These are phyloP conservation scores for Fratercula arctica DNA, from an alignment of 2,797 vertebrate genomes.

Conservation along the genomic window DNA sequence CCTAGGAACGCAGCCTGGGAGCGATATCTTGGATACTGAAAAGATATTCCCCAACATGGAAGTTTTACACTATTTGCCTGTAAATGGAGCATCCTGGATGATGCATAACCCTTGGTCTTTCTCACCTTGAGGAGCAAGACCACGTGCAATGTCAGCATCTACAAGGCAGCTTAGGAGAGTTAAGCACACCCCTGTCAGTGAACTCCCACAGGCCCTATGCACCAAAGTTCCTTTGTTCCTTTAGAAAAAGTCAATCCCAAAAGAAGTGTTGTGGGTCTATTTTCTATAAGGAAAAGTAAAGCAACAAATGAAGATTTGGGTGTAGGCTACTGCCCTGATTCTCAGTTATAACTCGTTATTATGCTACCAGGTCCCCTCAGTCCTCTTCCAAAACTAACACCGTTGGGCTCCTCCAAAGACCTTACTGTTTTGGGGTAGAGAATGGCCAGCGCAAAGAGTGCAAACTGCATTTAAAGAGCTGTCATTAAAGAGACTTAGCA, in stretches of 20 bases:
- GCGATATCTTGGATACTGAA: neutral
- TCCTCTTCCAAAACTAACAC: fast-evolving
- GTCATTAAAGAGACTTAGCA: neutral
- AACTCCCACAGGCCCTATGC: neutral
- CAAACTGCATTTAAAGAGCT: neutral
- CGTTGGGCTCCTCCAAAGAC: fast-evolving
- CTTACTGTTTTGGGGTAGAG: neutral
- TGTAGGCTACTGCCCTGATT: neutral
- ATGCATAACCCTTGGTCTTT: neutral
- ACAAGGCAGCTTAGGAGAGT: neutral
- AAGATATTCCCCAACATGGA: neutral
- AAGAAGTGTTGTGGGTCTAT: neutral
- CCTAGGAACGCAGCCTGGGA: neutral
- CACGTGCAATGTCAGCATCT: fast-evolving
- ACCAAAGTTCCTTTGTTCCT: neutral
- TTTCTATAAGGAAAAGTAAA: neutral
- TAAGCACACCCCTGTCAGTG: neutral
- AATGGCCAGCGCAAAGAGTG: neutral
- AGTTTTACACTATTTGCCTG: neutral
- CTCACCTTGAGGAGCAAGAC: neutral
- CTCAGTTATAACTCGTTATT: neutral
- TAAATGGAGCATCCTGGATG: neutral
- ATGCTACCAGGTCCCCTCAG: neutral
- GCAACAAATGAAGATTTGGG: neutral
- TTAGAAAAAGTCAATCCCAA: neutral